These are phyloP conservation scores for Drosophila fungiperda DNA, from an alignment of 2,888 invertebrate genomes.

Conservation along the genomic window DNA sequence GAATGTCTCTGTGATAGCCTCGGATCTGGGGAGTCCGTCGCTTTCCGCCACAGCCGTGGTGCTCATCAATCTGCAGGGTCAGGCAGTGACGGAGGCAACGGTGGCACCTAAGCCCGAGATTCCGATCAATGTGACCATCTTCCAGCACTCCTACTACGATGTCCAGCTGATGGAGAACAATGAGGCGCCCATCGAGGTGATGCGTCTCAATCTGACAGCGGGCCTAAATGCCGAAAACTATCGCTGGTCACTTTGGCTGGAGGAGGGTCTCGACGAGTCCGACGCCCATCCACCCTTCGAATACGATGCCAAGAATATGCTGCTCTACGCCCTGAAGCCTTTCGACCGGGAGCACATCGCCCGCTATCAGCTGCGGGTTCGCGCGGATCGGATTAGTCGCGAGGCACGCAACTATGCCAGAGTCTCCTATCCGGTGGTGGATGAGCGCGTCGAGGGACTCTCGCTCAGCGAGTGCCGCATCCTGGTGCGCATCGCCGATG, in stretches of 20 bases:
- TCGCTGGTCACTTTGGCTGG: conserved; percentile 88
- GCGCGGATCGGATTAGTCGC: conserved; percentile 85
- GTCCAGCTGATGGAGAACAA: conserved; percentile 93
- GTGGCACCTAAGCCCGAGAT: conserved; percentile 58
- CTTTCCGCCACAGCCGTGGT: conserved; percentile 91
- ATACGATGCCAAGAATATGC: conserved; percentile 91
- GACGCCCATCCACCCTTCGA: conserved; percentile 87
- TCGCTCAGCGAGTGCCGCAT: conserved; percentile 92
- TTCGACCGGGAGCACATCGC: conserved; percentile 91
- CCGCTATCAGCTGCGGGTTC: conserved; percentile 87
- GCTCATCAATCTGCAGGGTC: conserved; percentile 87
- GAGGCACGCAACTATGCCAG: conserved; percentile 90
- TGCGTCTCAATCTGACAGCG: conserved; percentile 91
- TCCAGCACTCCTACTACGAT: conserved; percentile 91
- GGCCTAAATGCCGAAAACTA: conserved; percentile 88
- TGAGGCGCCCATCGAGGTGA: conserved; percentile 89
- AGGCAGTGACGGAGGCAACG: conserved; percentile 74
- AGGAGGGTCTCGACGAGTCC: conserved; percentile 85
- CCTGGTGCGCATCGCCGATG: conserved; percentile 91
- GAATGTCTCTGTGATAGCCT: conserved; percentile 92
- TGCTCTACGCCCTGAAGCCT: conserved; percentile 89
- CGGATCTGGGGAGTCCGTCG: conserved; percentile 94
- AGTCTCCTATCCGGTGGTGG: conserved; percentile 91
- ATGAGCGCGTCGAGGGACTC: conserved; percentile 90
- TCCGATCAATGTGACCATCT: conserved; percentile 83